phyloP scores from a whole-genome alignment of 2,888 invertebrate species.

The Drosophila suboccidentalis region DNA sequence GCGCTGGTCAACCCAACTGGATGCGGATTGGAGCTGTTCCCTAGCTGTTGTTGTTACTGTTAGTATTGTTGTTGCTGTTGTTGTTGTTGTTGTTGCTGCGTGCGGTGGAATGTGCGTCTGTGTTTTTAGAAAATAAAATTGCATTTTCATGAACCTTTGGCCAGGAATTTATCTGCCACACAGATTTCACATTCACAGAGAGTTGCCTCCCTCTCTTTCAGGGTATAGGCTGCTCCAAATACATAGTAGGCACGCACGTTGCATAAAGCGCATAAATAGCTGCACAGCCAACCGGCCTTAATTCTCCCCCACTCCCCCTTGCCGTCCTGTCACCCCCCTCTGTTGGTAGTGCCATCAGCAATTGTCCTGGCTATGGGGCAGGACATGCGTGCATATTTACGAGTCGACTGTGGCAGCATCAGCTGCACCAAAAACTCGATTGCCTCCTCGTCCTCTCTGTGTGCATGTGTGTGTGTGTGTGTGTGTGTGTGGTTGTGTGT shows the following conservation, averaged over 20 bases:
- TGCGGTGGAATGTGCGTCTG: conserved; percentile 60
- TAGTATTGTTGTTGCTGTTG: conserved; percentile 13
- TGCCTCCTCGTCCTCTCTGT: conserved; percentile 57
- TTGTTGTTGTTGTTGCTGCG: conserved; percentile 24
- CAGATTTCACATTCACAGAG: conserved; percentile 75
- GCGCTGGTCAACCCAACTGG: conserved; percentile 55
- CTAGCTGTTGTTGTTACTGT: conserved; percentile 5
- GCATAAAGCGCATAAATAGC: conserved; percentile 82
- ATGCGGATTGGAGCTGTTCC: conserved; percentile 51
- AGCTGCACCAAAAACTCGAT: conserved; percentile 82
- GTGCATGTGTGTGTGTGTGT: conserved; percentile 1
- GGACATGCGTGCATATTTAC: conserved; percentile 82
- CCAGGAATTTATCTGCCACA: conserved; percentile 77
- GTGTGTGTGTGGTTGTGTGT: neutral
- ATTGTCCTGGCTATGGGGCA: conserved; percentile 60
- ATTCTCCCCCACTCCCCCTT: neutral
- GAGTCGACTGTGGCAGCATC: conserved; percentile 79
- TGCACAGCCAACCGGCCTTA: conserved; percentile 44
- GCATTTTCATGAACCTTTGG: conserved; percentile 84
- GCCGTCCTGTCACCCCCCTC: neutral
- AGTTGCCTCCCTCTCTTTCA: neutral
- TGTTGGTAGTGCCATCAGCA: conserved; percentile 42
- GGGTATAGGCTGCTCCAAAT: conserved; percentile 35
- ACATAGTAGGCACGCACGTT: conserved; percentile 65
- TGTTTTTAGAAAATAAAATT: conserved; percentile 84